Conservation (phyloP, 2,113 vertebrate species). For the Aepyceros melampus region DNA sequence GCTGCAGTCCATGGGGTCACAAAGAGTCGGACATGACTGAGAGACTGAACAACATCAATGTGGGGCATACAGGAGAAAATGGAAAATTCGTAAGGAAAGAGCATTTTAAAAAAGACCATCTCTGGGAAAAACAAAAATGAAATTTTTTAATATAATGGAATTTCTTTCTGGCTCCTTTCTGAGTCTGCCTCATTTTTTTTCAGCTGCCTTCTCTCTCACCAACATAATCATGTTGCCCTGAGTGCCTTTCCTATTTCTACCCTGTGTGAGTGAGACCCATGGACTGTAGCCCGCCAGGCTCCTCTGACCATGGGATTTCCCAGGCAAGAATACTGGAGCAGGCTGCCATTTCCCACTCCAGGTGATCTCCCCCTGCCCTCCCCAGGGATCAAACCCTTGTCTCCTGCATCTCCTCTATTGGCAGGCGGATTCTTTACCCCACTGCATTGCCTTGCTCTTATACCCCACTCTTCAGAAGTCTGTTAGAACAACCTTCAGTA, state of each 20-base stretch:
- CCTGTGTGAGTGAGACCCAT: not conserved
- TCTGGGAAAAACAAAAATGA: not conserved
- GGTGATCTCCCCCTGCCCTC: rapidly evolving
- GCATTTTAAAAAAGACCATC: not conserved
- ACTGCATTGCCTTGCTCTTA: not conserved
- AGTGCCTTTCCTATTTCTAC: not conserved
- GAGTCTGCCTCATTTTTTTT: not conserved
- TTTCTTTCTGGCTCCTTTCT: not conserved
- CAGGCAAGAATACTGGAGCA: not conserved
- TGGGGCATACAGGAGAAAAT: not conserved
- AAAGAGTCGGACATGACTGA: not conserved
- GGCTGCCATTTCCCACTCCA: not conserved
- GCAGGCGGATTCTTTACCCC: not conserved
- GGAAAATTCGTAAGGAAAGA: not conserved
- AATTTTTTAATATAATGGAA: not conserved
- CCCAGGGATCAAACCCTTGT: not conserved
- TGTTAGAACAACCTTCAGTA: not conserved
- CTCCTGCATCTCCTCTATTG: not conserved
- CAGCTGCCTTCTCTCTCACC: not conserved
- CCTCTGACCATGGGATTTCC: not conserved
- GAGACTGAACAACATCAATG: not conserved
- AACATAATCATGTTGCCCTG: not conserved
- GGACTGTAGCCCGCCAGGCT: rapidly evolving
- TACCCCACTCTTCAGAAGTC: not conserved
- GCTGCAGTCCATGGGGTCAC: not conserved